Base-by-base conservation (phyloP, 2,888 invertebrate genomes). In the Odontothrips loti region DNA sequence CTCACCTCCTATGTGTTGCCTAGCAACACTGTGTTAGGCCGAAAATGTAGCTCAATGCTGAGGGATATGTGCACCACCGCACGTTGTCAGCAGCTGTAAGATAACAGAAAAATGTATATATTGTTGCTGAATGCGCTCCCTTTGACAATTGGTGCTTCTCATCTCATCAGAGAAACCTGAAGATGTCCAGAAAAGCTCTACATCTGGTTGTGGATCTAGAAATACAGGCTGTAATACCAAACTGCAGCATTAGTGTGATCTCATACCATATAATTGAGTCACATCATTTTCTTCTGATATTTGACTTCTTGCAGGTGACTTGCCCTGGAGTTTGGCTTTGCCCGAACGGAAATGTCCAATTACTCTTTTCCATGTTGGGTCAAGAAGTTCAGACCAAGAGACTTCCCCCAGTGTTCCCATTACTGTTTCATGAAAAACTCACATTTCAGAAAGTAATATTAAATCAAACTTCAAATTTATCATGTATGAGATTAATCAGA, bases 311-410 rank as follows among this genome's bases (percentile, higher is more conserved):
- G 12, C 84, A 93, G 93, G 91, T 95, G 47, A 92, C 93, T 82
- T 95, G 95, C 86, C 95, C 95, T n/a, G 95, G 95, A 51, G 95
- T 95, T 20, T 95, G 94, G 93, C 88, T 95, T 48, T 94, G 94
- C 85, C 92, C 93, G 83, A 92, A 92, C 87, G 95, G 95, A n/a
- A 91, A 92, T 85, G 90, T 94, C 12, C 92, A 93, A 11, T 88
- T 95, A 47, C 91, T 92, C 83, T 89, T 95, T 63, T 91, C 90
- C 84, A 89, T 93, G 80, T 89, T 95, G 79, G 93, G 92, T 78
- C 92, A 92, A 51, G 91, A 90, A 84, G 90, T 92, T 83, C 92
- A 93, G 86, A 94, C 95, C 11, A 90, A 90, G 83, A 88, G 90
- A 81, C 87, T 92, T 75, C 89, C 90, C 2, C 94, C 95, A 0